Conservation (phyloP, 2,797 vertebrate genomes). For the Carapus acus region DNA sequence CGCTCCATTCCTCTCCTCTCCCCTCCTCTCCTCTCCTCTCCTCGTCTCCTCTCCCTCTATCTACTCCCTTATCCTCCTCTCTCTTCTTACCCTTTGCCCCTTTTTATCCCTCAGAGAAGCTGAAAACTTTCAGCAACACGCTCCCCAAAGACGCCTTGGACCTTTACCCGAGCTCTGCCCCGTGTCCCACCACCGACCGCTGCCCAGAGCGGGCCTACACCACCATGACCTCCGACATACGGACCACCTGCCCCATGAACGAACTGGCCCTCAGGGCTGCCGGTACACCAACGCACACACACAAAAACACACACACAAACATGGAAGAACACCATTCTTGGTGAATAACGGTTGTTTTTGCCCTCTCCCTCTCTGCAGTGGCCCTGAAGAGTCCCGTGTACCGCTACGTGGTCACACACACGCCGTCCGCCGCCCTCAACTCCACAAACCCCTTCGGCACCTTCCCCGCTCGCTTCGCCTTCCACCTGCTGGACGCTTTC, state of each 20-base stretch:
- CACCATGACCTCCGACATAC: conserved; percentile 76
- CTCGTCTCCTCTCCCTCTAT: too few species aligned
- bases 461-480: conserved; percentile 68
- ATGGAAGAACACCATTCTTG: neutral
- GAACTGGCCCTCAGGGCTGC: conserved; percentile 68
- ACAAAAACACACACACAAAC: neutral
- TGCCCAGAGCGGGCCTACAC: conserved; percentile 73
- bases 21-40: too few species aligned
- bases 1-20: too few species aligned
- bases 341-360: too few species aligned
- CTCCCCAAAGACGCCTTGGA: conserved; percentile 54
- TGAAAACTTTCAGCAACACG: conserved; percentile 58
- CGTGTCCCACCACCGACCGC: conserved; percentile 60
- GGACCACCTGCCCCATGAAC: conserved; percentile 69
- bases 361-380: conserved; percentile 39
- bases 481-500: conserved; percentile 64
- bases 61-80: too few species aligned
- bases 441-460: conserved; percentile 1
- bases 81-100: too few species aligned
- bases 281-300: conserved; percentile 45
- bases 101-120: conserved; percentile 56
- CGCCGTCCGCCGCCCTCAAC: conserved; percentile 52
- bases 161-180: conserved; percentile 55
- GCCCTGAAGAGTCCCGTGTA: conserved; percentile 72
- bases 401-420: conserved; percentile 74